These are phyloP conservation scores for Smutsia gigantea DNA, from an alignment of 2,797 vertebrate species.

Conservation along the genomic window DNA sequence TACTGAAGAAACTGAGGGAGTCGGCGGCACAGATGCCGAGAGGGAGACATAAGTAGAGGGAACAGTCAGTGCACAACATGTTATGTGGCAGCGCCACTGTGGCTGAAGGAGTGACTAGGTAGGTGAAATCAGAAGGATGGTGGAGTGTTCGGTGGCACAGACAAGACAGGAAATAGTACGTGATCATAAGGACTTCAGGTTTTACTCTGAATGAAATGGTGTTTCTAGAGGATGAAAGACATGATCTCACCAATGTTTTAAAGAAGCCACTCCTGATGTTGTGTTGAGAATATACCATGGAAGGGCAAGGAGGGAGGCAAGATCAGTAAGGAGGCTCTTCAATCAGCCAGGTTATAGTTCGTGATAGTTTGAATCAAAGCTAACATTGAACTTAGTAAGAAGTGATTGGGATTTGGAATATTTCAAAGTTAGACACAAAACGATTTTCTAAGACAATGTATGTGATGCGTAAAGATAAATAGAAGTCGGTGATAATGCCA, in stretches of 20 bases:
- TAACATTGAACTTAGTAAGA: not conserved
- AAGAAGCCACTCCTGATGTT: not conserved
- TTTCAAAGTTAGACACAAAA: not conserved
- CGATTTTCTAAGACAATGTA: not conserved
- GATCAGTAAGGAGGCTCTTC: not conserved
- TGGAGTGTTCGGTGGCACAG: not conserved
- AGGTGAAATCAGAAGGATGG: not conserved
- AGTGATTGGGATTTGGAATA: not conserved
- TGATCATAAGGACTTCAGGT: not conserved
- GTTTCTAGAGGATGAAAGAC: not conserved
- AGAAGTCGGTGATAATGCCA: not conserved
- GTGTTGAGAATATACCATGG: not conserved
- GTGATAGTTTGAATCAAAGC: not conserved
- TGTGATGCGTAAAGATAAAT: not conserved
- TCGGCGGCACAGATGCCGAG: not conserved
- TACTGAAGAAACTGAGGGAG: not conserved
- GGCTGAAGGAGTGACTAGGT: not conserved
- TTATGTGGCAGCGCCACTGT: not conserved
- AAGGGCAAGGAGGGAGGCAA: not conserved
- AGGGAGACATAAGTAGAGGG: not conserved
- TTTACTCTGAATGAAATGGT: not conserved
- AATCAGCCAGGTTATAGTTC: not conserved
- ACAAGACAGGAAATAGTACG: not conserved
- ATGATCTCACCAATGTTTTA: not conserved
- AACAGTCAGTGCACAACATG: not conserved